These are phyloP conservation scores for Ophiothrix spiculata DNA, from an alignment of 35 echinoderm and acorn worm species.

Conservation along the genomic window DNA sequence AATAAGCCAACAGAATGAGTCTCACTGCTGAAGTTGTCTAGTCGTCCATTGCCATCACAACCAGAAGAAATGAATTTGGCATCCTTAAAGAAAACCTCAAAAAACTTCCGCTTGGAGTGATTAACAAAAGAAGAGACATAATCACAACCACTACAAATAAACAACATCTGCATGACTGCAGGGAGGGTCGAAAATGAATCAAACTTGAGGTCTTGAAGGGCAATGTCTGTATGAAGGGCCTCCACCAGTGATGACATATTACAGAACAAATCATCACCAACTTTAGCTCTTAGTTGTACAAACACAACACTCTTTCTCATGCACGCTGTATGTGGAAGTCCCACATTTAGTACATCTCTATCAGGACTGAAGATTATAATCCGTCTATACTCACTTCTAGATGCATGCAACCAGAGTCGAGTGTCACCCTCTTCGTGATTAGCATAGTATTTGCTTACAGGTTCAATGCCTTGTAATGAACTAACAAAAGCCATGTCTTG, in stretches of 20 bases:
- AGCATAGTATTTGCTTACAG: neutral
- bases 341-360: neutral
- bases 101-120: constrained; percentile 9
- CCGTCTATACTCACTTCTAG: neutral
- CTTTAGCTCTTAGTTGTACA: neutral
- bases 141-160: neutral
- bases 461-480: neutral
- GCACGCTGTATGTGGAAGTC: neutral
- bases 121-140: neutral
- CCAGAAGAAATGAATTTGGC: neutral
- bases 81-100: neutral
- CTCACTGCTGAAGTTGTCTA: neutral
- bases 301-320: neutral
- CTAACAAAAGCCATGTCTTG: neutral
- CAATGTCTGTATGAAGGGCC: neutral
- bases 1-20: neutral
- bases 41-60: neutral
- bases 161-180: neutral
- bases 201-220: neutral
- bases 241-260: neutral
- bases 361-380: neutral
- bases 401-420: neutral
- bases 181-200: neutral
- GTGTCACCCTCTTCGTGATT: neutral
- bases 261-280: neutral